Percentiles rank a stretch among this genome's conserved stretches.
Evolutionary conservation across 2,888 invertebrate species (phyloP).

Genomic region (Selenia dentaria): DNA sequence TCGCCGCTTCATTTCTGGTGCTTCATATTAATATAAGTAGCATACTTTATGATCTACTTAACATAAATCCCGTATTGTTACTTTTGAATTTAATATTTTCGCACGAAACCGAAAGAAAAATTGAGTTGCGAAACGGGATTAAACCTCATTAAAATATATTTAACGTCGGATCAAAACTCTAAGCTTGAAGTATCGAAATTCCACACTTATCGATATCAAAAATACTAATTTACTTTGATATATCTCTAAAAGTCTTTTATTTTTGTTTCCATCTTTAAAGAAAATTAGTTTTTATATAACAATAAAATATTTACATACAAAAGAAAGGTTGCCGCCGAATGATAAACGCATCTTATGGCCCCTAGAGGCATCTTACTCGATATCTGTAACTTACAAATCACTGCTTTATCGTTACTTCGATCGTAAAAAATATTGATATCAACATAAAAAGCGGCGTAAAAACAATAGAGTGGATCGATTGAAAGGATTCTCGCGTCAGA

Average conservation of each 20-base stretch:
- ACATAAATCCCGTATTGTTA: conserved; percentile 62
- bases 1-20: not conserved
- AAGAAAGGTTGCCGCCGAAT: conserved; percentile 74
- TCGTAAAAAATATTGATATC: conserved; percentile 83
- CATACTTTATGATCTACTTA: conserved; percentile 74
- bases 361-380: conserved; percentile 70
- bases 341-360: conserved; percentile 73
- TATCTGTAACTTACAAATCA: conserved; percentile 81
- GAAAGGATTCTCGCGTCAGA: conserved; percentile 79
- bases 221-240: conserved; percentile 36
- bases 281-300: conserved; percentile 54
- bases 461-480: conserved; percentile 82
- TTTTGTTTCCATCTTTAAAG: conserved; percentile 24
- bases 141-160: conserved; percentile 59
- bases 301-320: conserved; percentile 79
- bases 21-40: conserved; percentile 9
- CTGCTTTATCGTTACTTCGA: conserved; percentile 76
- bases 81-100: conserved; percentile 48
- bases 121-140: conserved; percentile 39
- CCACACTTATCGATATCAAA: conserved; percentile 14
- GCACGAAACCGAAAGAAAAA: conserved; percentile 36
- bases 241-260: conserved; percentile 22
- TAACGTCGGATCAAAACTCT: conserved; percentile 57
- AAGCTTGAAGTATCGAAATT: conserved; percentile 62
- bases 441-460: conserved; percentile 79